phyloP scores from a whole-genome alignment of 2,797 vertebrate genomes.

The Merluccius polli region DNA sequence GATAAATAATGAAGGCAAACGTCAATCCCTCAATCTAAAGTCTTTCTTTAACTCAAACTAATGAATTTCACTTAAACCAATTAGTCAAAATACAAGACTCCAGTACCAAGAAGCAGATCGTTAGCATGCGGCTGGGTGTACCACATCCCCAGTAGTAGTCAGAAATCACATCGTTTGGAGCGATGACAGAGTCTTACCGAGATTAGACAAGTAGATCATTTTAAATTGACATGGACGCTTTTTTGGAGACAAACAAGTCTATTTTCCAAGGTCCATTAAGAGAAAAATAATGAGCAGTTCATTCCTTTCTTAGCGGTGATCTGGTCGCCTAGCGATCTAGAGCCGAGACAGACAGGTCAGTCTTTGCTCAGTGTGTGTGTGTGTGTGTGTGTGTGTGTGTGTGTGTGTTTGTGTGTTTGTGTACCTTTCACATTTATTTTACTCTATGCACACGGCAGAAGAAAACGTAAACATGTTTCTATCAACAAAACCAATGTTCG shows the following conservation, averaged over 20 bases:
- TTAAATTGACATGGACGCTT: neutral
- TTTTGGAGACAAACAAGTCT: neutral
- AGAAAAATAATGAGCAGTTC: slow-evolving; percentile 40
- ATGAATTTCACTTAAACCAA: neutral
- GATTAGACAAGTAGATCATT: neutral
- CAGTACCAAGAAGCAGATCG: neutral
- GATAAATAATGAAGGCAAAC: neutral
- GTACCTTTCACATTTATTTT: no score
- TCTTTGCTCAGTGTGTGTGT: slow-evolving; percentile 1
- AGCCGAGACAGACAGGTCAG: slow-evolving; percentile 22
- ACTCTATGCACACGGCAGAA: no score
- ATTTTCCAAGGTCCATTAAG: slow-evolving; percentile 43
- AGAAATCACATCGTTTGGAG: no score
- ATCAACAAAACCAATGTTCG: no score
- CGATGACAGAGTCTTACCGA: neutral
- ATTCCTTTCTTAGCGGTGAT: slow-evolving; percentile 32
- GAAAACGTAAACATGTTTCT: no score
- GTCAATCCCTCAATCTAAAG: neutral
- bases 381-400: neutral
- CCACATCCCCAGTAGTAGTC: neutral
- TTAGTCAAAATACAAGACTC: neutral
- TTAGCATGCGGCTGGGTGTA: neutral
- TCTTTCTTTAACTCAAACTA: neutral
- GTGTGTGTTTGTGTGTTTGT: no score
- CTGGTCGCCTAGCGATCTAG: slow-evolving; percentile 28